Percentiles rank a stretch among this genome's conserved stretches.
phyloP scores from a whole-genome alignment of 2,113 vertebrate genomes.

The Calidris pugnax region DNA sequence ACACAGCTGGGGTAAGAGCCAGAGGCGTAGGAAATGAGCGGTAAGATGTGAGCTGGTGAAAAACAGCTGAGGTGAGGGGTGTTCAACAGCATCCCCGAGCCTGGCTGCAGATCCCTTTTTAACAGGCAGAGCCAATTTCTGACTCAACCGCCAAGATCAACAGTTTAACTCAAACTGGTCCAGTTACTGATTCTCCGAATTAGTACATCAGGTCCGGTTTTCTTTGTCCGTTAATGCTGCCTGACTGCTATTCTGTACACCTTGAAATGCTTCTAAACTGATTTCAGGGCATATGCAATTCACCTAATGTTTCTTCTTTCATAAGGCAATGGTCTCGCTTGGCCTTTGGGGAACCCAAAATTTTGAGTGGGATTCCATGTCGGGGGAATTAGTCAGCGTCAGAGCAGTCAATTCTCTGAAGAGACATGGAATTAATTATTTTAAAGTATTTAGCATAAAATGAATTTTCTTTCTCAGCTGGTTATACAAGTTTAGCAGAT shows the following conservation, averaged over 20 bases:
- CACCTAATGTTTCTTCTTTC: background rate
- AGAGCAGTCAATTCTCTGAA: background rate
- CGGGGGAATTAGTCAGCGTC: background rate
- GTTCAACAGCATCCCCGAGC: background rate
- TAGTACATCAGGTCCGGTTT: background rate
- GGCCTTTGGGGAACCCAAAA: background rate
- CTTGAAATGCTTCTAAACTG: background rate
- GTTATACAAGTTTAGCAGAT: background rate
- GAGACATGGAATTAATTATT: background rate
- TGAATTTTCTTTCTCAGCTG: background rate
- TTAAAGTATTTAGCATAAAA: background rate
- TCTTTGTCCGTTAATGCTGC: background rate
- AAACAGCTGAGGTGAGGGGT: background rate
- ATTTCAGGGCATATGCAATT: background rate
- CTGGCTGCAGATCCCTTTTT: background rate
- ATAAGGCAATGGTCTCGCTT: background rate
- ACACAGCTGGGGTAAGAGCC: background rate
- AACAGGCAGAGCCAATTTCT: background rate
- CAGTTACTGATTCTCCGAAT: background rate
- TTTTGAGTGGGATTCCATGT: background rate
- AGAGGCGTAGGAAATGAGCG: background rate
- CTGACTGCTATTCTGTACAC: background rate
- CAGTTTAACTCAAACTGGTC: background rate
- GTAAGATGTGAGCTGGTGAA: background rate
- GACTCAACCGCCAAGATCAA: background rate